Conservation (phyloP, 2,113 vertebrate species). For the Xenopus borealis region DNA sequence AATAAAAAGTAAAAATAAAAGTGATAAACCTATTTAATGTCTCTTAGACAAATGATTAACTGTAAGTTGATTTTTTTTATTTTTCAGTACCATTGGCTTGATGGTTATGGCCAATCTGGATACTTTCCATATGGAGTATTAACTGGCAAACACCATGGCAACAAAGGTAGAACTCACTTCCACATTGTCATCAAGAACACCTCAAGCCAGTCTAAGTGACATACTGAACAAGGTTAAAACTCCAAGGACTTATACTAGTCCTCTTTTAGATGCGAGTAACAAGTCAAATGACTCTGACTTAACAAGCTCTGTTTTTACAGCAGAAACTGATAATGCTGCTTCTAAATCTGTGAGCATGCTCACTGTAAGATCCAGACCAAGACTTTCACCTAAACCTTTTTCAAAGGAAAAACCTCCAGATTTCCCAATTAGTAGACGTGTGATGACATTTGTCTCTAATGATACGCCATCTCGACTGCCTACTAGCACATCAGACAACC, state of each 20-base stretch:
- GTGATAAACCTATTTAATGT: no score
- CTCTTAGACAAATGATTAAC: no score
- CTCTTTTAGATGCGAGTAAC: constrained; percentile 53
- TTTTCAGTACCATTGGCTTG: constrained; percentile 8
- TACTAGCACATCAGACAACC: constrained; percentile 48
- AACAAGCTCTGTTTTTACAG: constrained; percentile 28
- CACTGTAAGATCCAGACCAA: constrained; percentile 38
- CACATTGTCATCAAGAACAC: constrained; percentile 51
- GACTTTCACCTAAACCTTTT: constrained; percentile 67
- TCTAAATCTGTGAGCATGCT: constrained; percentile 52
- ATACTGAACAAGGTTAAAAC: constrained; percentile 56
- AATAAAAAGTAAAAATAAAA: no score
- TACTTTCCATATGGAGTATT: constrained; percentile 32
- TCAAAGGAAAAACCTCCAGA: constrained; percentile 53
- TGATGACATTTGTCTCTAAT: background rate
- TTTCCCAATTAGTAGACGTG: constrained; percentile 19
- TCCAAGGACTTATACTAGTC: constrained; percentile 48
- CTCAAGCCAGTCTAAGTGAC: constrained; percentile 56
- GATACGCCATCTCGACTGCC: background rate
- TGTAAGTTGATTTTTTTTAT: background rate
- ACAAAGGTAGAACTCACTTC: constrained; percentile 65
- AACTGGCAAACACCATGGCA: constrained; percentile 59
- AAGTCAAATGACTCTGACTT: constrained; percentile 46
- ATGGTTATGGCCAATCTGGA: background rate
- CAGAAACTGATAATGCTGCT: constrained; percentile 50